Base-by-base conservation (phyloP, 2,888 invertebrate genomes). In the Hyposoter dolosus region DNA sequence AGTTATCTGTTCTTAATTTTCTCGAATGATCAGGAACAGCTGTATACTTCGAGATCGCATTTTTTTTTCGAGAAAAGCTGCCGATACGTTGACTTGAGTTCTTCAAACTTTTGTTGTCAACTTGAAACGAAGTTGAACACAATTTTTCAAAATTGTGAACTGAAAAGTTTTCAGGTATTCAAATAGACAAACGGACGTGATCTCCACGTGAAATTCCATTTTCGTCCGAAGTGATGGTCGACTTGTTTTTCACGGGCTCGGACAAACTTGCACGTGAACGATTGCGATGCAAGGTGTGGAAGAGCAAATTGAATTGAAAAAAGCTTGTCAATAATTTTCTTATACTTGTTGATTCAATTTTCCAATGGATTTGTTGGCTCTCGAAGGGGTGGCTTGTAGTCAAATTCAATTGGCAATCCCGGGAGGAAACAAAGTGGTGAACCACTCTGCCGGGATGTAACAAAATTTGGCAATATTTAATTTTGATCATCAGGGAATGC, bases 401-500 rank as follows among this genome's bases (percentile, higher is more conserved):
- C 43, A 77, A 50, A 66, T 50, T 50, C 6, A 28, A 65, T 45
- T 69, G 35, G 66, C 53, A 45, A 32, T 28, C 17, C 65, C 50
- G 19, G 23, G 17, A 23, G 40, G 32, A 65, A 65, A n/a, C 10
- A n/a, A 17, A 43, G n/a, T 5, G 76, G 17, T 47, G 7, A n/a
- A 43, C 45, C 66, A 45, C 69, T 68, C 40, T 9, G 28, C n/a
- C 43, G 17, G 72, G 63, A 45, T 40, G 71, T 45, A 83, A 79
- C 47, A 60, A 79, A 74, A 74, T 79, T 79, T 60, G 10, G 47
- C 45, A 40, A 56, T 74, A 78, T 83, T 45, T 19, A 45, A 83
- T 83, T 79, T 68, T 56, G 35, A 3, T 9, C 1, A 10, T 43
- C 60, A 45, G 35, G 47, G 66, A 53, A 68, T 35, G 65, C 65